Evolutionary conservation across 2,888 invertebrate genomes (phyloP).

Genomic region (Parnassius smintheus): DNA sequence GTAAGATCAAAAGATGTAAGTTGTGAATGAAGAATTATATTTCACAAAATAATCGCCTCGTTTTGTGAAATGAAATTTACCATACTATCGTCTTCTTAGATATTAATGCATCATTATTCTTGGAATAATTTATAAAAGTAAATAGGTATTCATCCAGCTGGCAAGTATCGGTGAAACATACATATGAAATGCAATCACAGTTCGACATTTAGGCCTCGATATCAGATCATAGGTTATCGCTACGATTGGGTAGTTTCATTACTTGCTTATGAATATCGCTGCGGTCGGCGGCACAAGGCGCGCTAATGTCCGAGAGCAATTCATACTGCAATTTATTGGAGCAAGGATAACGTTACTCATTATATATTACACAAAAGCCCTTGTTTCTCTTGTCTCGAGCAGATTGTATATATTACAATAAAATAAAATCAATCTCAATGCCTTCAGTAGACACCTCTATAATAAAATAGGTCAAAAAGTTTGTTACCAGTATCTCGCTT

Average conservation of each 20-base stretch:
- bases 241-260: slow-evolving; percentile 44
- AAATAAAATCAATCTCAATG: too few relatives aligned
- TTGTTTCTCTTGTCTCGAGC: slow-evolving; percentile 12
- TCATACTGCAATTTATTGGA: slow-evolving; percentile 19
- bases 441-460: too few relatives aligned
- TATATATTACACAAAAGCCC: slow-evolving; percentile 29
- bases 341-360: slow-evolving; percentile 29
- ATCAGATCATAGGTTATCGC: slow-evolving; percentile 56
- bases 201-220: slow-evolving; percentile 44
- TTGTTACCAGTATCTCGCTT: too few relatives aligned
- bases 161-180: slow-evolving; percentile 32
- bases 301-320: slow-evolving; percentile 20
- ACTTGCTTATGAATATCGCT: slow-evolving; percentile 28
- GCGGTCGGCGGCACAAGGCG: slow-evolving; percentile 8
- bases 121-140: neutral
- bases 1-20: too few relatives aligned
- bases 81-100: too few relatives aligned
- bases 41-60: too few relatives aligned
- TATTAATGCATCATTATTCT: neutral
- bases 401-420: too few relatives aligned
- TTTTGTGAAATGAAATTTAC: too few relatives aligned
- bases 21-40: too few relatives aligned
- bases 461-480: too few relatives aligned
- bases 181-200: slow-evolving; percentile 42
- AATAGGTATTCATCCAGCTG: slow-evolving; percentile 2